phyloP scores from a whole-genome alignment of 2,113 vertebrate species.

The Eolophus roseicapilla region DNA sequence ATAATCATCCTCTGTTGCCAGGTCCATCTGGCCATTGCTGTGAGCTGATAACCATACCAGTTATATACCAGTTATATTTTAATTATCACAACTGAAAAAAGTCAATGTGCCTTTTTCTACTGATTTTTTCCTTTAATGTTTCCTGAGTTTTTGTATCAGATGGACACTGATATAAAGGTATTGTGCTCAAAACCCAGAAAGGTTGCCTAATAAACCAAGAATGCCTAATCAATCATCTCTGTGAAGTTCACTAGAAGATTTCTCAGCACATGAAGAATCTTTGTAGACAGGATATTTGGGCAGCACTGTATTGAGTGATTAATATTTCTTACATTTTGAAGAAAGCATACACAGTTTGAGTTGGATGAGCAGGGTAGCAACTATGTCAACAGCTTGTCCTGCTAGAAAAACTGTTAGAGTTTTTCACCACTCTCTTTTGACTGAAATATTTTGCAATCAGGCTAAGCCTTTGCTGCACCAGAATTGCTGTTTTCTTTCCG shows the following conservation, averaged over 20 bases:
- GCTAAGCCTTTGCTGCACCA: neutral
- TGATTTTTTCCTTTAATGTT: neutral
- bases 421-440: neutral
- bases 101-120: neutral
- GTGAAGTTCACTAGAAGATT: neutral
- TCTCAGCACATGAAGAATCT: neutral
- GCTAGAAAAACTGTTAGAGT: neutral
- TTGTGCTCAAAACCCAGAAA: neutral
- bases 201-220: neutral
- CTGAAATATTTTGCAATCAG: neutral
- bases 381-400: neutral
- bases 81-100: neutral
- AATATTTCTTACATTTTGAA: neutral
- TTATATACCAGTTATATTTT: neutral
- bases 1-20: neutral
- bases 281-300: neutral
- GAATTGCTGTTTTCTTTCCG: neutral
- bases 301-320: neutral
- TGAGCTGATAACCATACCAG: neutral
- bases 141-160: neutral
- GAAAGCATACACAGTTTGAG: neutral
- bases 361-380: neutral
- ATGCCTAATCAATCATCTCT: neutral
- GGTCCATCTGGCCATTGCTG: neutral
- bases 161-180: neutral